Evolutionary conservation across 2,797 vertebrate genomes (phyloP), one percentile per base, ranked within the genome.

Genomic region (Phoeniculus purpureus): DNA sequence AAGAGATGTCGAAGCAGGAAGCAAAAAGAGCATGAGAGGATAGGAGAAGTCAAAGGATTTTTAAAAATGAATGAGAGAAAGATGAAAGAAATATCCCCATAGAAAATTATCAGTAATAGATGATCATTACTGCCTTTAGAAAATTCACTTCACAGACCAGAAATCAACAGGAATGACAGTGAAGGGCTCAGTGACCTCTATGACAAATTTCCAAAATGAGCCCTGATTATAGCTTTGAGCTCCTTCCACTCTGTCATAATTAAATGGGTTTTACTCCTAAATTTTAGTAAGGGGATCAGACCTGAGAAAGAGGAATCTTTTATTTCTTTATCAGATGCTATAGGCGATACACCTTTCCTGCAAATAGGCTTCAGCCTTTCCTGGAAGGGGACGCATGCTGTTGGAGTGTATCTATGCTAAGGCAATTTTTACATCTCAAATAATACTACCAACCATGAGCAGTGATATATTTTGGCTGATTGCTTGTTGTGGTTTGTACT

Each of bases 101-200:
- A 68, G 65, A 90, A 94, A 92, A 74, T 85, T 25, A 71, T 59
- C 32, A 19, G 65, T 82, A 92, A 77, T 68, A 81, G 62, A 40
- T 50, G 25, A 83, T 82, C 61, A 31, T 89, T 85, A 51, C 13
- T 54, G 48, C 23, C 45, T 52, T 80, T 61, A 78, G 76, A 81
- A 92, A 81, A 90, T 60, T 81, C 7, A 5, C 82, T 77, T 75
- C 34, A 60, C 22, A 16, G 56, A 45, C 55, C n/a, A 94, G 74
- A 90, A 93, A 64, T 62, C 31, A 77, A 81, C 51, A 94, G 62
- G 11, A 84, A 71, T 56, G 83, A 68, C 34, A 81, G 47, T 18
- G 31, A 82, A 89, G 34, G 72, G 6, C 85, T 93, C 81, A 85
- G 66, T 80, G 76, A 92, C 81, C 48, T 82, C 29, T 85, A 31